Conservation (phyloP, 1,140 invertebrate species). For the Formica exsecta region DNA sequence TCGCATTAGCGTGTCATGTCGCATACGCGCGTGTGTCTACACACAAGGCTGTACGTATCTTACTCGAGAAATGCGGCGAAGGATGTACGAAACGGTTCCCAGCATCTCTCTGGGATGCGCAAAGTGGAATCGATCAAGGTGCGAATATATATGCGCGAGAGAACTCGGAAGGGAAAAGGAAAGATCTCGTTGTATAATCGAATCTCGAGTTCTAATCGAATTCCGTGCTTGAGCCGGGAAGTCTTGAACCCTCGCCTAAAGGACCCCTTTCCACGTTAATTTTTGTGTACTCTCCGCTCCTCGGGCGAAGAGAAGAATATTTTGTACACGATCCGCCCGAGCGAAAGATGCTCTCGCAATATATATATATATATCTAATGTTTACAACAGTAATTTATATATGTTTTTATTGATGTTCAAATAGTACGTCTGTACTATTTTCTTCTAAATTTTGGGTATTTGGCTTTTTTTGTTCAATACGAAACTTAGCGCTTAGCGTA, state of each 20-base stretch:
- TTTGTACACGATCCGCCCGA: background rate
- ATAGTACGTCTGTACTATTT: too few relatives aligned
- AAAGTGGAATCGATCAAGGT: slow-evolving; percentile 47
- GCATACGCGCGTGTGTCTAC: slow-evolving; percentile 16
- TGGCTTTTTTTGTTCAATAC: too few relatives aligned
- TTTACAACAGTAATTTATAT: too few relatives aligned
- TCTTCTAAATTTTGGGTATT: too few relatives aligned
- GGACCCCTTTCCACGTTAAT: slow-evolving; percentile 41
- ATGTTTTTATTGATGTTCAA: too few relatives aligned
- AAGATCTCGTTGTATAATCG: slow-evolving; percentile 52
- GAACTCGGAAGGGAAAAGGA: background rate
- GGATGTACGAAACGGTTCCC: slow-evolving; percentile 11
- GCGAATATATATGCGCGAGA: slow-evolving; percentile 20
- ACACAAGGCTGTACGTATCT: slow-evolving; percentile 13
- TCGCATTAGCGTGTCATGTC: slow-evolving; percentile 64
- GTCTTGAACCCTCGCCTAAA: slow-evolving; percentile 5
- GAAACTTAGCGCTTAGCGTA: too few relatives aligned
- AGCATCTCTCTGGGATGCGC: slow-evolving; percentile 18
- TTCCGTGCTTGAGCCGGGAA: slow-evolving; percentile 14
- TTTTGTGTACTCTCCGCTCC: slow-evolving; percentile 38
- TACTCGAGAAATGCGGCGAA: slow-evolving; percentile 39
- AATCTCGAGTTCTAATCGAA: slow-evolving; percentile 59
- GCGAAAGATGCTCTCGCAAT: background rate
- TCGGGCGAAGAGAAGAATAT: background rate
- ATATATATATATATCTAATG: background rate